Percentiles rank a stretch among this genome's conserved stretches.
These are phyloP conservation scores for Montifringilla adamsi DNA, from an alignment of 2,113 vertebrate genomes.

Conservation along the genomic window DNA sequence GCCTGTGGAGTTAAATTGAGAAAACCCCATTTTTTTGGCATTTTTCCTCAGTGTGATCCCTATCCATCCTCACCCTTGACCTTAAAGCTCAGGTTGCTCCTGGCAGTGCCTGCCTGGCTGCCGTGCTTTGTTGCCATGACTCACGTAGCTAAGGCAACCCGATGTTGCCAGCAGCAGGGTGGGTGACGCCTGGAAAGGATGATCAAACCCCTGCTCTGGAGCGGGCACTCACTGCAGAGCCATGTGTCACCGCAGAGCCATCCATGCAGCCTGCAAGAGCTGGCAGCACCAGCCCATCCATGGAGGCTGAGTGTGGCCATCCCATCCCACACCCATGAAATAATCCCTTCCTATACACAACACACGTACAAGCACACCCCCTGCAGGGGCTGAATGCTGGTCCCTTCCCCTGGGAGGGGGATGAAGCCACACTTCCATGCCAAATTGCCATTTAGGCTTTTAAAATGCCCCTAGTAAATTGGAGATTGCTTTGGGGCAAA, in stretches of 20 bases:
- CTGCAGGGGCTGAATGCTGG: accelerated
- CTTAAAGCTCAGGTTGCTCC: background rate
- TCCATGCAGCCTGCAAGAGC: background rate
- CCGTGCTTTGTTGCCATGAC: background rate
- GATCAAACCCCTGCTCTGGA: background rate
- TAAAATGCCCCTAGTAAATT: background rate
- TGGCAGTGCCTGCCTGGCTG: background rate
- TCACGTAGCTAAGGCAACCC: slow-evolving; percentile 37
- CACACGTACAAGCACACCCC: background rate
- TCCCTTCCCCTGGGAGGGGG: background rate
- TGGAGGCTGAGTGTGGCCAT: accelerated
- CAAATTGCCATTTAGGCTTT: background rate
- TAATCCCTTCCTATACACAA: no score
- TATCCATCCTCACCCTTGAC: background rate
- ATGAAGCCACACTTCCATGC: background rate
- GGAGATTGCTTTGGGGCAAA: background rate
- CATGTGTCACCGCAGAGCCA: background rate
- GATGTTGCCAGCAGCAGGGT: background rate
- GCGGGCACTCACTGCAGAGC: background rate
- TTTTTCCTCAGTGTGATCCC: background rate
- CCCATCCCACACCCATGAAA: background rate
- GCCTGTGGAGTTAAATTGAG: background rate
- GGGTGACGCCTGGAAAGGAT: background rate
- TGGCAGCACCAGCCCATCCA: background rate
- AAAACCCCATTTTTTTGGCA: accelerated